Evolutionary conservation across 2,888 invertebrate species (phyloP), one percentile per base, ranked within the genome.

Genomic region (Microctonus aethiopoides): DNA sequence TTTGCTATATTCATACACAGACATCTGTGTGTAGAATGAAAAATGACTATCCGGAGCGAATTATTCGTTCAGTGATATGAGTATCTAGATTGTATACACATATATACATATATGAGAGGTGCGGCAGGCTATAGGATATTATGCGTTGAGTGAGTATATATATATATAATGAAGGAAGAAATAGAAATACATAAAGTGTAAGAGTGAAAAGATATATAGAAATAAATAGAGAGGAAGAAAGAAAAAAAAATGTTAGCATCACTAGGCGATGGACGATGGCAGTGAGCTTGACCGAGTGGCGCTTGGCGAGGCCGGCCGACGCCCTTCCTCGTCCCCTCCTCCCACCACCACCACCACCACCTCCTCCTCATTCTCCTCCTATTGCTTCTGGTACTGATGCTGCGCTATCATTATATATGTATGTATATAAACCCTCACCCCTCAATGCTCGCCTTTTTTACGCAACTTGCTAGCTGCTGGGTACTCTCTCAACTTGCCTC

Each of bases 291-390:
- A 82, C 84, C 84, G 83, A 83, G 84, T 83, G 84, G 83, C 84
- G 84, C 84, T 83, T 79, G 81, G 80, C 83, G 83, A 84, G 83
- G 83, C 83, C 83, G 82, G 84, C 84, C 84, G 84, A 84, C 84
- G 84, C 84, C 84, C 84, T 82, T 82, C 80, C 81, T 80, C 79
- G 46, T 73, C 74, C 70, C 75, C 71, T 74, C 66, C 46, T 56
- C 59, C 29, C 26, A 16, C 3, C 16, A n/a, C 16, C 20, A 46
- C 46, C n/a, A 46, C 39, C 29, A 29, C 29, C 52, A 51, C 39
- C 52, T 52, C 34, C 64, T 29, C 65, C 51, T 26, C 51, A 46
- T 65, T 36, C 24, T 51, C 39, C 60, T 56, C 57, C 64, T 24
- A 20, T 34, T 68, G 20, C 34, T 24, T 24, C 51, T 34, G 57